A percentile compares a stretch with the other conserved stretches of the same genome.
Conservation (phyloP, 2,113 vertebrate species). For the Crotalus tigris region DNA sequence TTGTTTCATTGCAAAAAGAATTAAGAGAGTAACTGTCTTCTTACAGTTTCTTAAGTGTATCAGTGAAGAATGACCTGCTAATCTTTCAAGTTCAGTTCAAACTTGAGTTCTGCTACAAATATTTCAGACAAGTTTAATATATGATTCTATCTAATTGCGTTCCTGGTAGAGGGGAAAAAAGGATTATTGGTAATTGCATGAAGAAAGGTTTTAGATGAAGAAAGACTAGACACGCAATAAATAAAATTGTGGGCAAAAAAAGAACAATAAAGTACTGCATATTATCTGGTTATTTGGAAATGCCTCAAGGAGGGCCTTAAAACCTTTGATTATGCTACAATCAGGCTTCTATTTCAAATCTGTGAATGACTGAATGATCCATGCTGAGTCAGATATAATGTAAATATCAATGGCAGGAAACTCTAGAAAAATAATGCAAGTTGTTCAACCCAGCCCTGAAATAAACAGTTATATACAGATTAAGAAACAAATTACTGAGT, state of each 20-base stretch:
- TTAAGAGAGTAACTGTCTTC: background rate
- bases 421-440: background rate
- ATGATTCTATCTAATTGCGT: background rate
- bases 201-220: background rate
- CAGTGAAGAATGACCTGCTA: background rate
- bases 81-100: background rate
- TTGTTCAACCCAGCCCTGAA: background rate
- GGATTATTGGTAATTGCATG: background rate
- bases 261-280: background rate
- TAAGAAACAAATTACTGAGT: background rate
- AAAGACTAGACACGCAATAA: background rate
- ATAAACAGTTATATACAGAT: background rate
- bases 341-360: background rate
- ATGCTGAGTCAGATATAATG: background rate
- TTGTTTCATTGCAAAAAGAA: background rate
- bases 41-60: background rate
- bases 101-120: background rate
- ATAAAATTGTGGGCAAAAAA: background rate
- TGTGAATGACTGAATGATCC: background rate
- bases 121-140: background rate
- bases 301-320: background rate
- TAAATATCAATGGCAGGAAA: background rate
- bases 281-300: background rate
- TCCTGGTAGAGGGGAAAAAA: background rate
- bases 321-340: background rate